phyloP scores from a whole-genome alignment of 2,797 vertebrate species.

The Syndactyla subalaris region DNA sequence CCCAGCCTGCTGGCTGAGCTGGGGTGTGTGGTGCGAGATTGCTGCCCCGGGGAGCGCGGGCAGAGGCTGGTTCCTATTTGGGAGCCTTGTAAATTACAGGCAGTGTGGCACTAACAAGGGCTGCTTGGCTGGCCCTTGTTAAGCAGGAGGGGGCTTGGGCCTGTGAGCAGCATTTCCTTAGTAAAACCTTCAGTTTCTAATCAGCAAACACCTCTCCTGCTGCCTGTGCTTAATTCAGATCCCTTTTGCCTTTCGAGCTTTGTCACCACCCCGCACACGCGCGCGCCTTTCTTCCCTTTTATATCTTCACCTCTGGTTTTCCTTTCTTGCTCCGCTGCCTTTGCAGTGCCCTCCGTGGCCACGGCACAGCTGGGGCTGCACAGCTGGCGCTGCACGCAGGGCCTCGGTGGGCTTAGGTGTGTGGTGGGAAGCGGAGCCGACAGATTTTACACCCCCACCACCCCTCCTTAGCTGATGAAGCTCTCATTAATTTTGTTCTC shows the following conservation, averaged over 20 bases:
- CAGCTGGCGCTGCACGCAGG: not conserved
- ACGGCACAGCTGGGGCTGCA: not conserved
- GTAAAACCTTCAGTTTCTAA: slow-evolving; percentile 75
- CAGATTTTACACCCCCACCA: slow-evolving; percentile 46
- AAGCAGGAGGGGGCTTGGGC: slow-evolving; percentile 70
- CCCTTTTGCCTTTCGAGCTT: not conserved
- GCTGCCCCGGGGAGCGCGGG: not conserved
- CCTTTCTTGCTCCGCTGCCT: not conserved
- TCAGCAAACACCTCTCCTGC: slow-evolving; percentile 67
- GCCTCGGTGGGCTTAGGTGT: not conserved
- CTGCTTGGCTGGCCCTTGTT: slow-evolving; percentile 61
- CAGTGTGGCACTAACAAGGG: slow-evolving; percentile 60
- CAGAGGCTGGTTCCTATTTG: slow-evolving; percentile 68
- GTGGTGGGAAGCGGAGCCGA: not conserved
- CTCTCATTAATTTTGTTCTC: slow-evolving; percentile 59
- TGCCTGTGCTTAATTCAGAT: not conserved
- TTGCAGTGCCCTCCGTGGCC: not conserved
- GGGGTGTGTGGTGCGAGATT: not conserved
- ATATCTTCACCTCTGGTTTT: not conserved
- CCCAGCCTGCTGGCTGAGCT: not conserved
- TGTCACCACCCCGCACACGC: not conserved
- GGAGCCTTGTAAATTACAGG: slow-evolving; percentile 71
- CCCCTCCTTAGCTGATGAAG: not conserved
- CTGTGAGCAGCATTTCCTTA: slow-evolving; percentile 73
- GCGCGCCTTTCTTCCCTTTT: not conserved